phyloP scores from a whole-genome alignment of 2,888 invertebrate genomes.

The Cactoblastis cactorum region DNA sequence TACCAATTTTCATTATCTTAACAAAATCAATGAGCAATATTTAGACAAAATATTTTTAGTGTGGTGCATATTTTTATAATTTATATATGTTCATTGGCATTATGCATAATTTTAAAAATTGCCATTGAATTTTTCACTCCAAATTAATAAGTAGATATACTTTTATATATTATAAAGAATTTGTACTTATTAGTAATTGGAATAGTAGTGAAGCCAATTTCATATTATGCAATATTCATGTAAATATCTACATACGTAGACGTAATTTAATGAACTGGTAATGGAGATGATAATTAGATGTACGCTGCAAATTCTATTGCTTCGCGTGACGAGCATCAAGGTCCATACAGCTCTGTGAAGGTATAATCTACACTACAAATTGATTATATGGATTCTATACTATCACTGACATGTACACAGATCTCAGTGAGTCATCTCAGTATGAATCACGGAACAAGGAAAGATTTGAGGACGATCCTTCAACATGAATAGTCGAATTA shows the following conservation, averaged over 20 bases:
- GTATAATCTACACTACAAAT: background rate
- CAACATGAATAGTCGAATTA: background rate
- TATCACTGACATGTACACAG: background rate
- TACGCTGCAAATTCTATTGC: background rate
- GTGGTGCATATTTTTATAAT: no score
- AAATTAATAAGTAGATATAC: no score
- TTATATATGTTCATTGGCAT: no score
- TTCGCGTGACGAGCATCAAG: constrained; percentile 2
- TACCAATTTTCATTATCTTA: no score
- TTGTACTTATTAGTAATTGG: no score
- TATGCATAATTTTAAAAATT: no score
- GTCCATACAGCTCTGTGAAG: background rate
- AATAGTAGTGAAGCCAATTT: no score
- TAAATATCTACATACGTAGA: no score
- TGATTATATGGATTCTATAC: background rate
- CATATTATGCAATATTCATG: background rate
- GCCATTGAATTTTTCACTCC: no score
- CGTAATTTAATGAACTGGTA: background rate
- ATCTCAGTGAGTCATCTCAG: constrained; percentile 6
- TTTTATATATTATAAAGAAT: no score
- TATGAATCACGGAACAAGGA: constrained; percentile 7
- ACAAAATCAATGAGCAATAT: no score
- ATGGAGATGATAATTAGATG: background rate
- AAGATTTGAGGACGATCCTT: background rate
- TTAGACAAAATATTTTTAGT: no score